phyloP scores from a whole-genome alignment of 2,888 invertebrate species.

The Thumatha senex region DNA sequence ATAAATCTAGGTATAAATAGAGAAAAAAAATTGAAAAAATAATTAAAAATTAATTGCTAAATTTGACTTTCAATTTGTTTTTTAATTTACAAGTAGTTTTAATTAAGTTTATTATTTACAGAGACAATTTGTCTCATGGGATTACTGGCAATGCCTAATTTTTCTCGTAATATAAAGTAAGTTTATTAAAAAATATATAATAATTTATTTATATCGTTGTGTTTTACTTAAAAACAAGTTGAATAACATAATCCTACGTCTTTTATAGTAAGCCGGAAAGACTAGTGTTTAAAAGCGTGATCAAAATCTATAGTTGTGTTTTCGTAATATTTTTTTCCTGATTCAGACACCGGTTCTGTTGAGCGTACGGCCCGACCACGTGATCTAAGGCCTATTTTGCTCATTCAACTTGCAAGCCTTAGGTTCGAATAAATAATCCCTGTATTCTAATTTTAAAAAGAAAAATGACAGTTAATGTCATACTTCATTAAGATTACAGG shows the following conservation, averaged over 20 bases:
- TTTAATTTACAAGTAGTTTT: not conserved
- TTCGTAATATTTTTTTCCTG: no score
- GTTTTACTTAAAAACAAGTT: constrained; percentile 23
- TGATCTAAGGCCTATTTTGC: no score
- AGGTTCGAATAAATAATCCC: no score
- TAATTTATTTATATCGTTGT: constrained; percentile 37
- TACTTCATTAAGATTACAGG: no score
- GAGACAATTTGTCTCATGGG: not conserved
- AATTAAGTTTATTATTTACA: constrained; percentile 5
- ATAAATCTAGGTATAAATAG: not conserved
- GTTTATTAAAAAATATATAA: constrained; percentile 16
- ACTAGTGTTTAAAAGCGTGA: constrained; percentile 35
- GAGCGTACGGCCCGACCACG: no score
- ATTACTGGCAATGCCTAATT: constrained; percentile 4
- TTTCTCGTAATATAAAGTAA: constrained; percentile 2
- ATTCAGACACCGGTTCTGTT: no score
- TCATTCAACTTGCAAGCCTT: no score
- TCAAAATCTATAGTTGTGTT: constrained; percentile 8
- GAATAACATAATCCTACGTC: constrained; percentile 26
- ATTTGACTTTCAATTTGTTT: not conserved
- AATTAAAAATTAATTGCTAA: no score
- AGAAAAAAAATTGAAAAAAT: not conserved
- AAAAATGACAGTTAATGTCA: not conserved
- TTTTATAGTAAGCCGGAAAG: constrained; percentile 36
- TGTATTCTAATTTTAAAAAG: no score